Conservation (phyloP, 2,797 vertebrate species). For the Lindbergichthys nudifrons region DNA sequence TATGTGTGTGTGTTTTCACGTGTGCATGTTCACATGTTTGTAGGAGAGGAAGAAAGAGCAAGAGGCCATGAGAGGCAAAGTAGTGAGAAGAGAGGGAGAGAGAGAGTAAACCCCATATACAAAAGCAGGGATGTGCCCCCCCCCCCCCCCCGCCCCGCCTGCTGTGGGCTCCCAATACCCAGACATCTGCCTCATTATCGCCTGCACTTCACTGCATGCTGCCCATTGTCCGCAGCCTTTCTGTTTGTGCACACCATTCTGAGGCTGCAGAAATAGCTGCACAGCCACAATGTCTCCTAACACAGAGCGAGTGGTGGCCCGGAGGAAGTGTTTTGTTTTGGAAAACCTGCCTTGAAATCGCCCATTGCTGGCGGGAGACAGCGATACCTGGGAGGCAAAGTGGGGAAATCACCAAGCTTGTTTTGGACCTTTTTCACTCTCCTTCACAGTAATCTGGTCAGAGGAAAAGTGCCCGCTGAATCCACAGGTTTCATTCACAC, state of each 20-base stretch:
- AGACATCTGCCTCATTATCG: slow-evolving; percentile 89
- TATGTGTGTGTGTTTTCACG: slow-evolving; percentile 55
- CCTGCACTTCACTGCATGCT: slow-evolving; percentile 83
- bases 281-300: slow-evolving; percentile 46
- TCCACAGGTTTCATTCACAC: background rate
- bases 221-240: slow-evolving; percentile 76
- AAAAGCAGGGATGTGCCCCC: slow-evolving; percentile 68
- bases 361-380: slow-evolving; percentile 31
- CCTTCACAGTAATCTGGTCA: background rate
- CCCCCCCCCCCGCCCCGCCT: slow-evolving; percentile 48
- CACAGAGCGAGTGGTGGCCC: slow-evolving; percentile 49
- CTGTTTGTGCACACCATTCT: slow-evolving; percentile 69
- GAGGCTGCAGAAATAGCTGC: slow-evolving; percentile 61
- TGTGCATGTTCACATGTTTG: slow-evolving; percentile 72
- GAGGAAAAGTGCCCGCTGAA: background rate
- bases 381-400: slow-evolving; percentile 43
- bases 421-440: background rate
- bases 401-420: slow-evolving; percentile 16
- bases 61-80: slow-evolving; percentile 64
- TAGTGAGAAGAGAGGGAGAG: slow-evolving; percentile 42
- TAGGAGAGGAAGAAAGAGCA: slow-evolving; percentile 49
- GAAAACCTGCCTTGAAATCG: slow-evolving; percentile 53
- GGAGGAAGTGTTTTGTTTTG: slow-evolving; percentile 68
- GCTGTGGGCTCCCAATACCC: slow-evolving; percentile 78
- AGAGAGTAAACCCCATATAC: slow-evolving; percentile 59